Evolutionary conservation across 2,888 invertebrate genomes (phyloP).

Genomic region (Allacma fusca): DNA sequence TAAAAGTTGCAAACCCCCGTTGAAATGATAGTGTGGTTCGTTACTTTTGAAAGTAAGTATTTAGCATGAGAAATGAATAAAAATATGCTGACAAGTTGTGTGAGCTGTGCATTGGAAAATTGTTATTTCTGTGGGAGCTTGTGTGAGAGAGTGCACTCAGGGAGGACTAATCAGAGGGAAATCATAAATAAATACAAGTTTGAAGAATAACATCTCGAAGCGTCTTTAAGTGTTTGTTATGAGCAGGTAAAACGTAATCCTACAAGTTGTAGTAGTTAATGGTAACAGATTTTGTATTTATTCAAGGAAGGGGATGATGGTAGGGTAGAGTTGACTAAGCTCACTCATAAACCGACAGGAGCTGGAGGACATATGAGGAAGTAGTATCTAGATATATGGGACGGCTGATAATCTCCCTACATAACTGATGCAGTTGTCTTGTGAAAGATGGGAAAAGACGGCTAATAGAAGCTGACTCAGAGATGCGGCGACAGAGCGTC

Average conservation of each 20-base stretch:
- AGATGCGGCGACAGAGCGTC: conserved; percentile 9
- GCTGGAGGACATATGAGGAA: conserved; percentile 4
- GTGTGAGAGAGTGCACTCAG: background rate
- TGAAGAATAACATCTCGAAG: background rate
- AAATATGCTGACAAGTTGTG: too few relatives aligned
- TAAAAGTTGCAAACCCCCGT: too few relatives aligned
- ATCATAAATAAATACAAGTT: background rate
- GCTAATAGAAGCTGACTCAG: background rate
- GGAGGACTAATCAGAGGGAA: background rate
- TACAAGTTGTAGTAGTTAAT: conserved; percentile 6
- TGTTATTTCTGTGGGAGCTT: too few relatives aligned
- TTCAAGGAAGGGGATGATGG: conserved; percentile 24
- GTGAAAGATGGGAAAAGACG: background rate
- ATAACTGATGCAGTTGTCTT: background rate
- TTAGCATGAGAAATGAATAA: too few relatives aligned
- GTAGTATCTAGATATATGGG: background rate
- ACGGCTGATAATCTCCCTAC: background rate
- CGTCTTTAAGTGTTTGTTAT: background rate
- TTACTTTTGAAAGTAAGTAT: too few relatives aligned
- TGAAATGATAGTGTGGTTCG: too few relatives aligned
- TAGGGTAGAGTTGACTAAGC: background rate
- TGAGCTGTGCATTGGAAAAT: too few relatives aligned
- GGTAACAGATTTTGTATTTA: background rate
- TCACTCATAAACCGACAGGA: background rate
- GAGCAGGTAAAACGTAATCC: background rate